Conservation (phyloP, 2,113 vertebrate genomes). For the Oreotrochilus melanogaster region DNA sequence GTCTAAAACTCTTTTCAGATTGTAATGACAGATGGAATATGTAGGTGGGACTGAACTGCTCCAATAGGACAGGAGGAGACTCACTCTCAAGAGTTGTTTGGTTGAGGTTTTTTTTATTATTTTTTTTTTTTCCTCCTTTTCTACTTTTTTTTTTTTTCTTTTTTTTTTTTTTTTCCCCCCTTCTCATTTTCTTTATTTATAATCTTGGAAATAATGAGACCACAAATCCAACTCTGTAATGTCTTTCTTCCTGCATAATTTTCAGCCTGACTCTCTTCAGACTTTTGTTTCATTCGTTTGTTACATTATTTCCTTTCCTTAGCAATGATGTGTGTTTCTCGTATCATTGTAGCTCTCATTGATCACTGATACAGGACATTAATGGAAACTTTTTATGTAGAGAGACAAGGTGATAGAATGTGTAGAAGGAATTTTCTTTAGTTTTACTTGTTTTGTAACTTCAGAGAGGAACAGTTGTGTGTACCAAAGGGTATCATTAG, state of each 20-base stretch:
- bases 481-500: background rate
- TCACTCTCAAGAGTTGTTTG: background rate
- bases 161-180: background rate
- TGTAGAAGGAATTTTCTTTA: background rate
- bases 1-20: background rate
- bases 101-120: background rate
- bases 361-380: background rate
- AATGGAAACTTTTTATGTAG: background rate
- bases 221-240: background rate
- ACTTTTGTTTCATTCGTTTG: background rate
- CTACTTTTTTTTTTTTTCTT: background rate
- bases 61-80: background rate
- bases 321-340: background rate
- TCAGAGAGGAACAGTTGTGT: background rate
- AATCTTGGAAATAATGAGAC: background rate
- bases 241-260: background rate
- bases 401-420: background rate
- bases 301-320: background rate
- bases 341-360: background rate
- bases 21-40: background rate
- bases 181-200: too few species aligned
- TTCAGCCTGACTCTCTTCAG: background rate
- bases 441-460: background rate
- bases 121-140: background rate
- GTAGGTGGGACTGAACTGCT: background rate